Base-by-base conservation (phyloP, 2,797 vertebrate species). In the Heliangelus exortis region DNA sequence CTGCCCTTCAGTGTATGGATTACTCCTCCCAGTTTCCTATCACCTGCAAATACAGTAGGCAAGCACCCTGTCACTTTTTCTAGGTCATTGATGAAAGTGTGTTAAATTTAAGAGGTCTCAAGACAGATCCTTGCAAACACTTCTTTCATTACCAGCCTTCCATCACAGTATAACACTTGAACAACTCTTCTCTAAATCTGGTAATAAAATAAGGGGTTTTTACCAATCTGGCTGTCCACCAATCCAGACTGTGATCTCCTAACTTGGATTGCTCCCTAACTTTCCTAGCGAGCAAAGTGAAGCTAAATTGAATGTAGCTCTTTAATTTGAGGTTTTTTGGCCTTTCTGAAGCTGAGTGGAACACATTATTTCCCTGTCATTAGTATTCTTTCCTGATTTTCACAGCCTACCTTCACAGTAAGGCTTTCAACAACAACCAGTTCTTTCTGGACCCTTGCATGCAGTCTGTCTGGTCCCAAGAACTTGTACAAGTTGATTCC, bases 291-390 rank as follows among this genome's bases (percentile, higher is more conserved):
- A 69, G 34, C 39, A 19, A 69, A 65, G 33, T 12, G 31, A 84
- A 89, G 33, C 14, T 18, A 76, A 47, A 3, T 13, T 48, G 16
- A 20, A 21, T 34, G 22, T 48, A 86, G 25, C 19, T 68, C 19
- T 43, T 26, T n/a, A 58, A 0, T 36, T 14, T 28, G n/a, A 21
- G 20, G 0, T 2, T 22, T 45, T 61, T 10, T 28, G 41, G 26
- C 21, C 55, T 47, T 82, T 86, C 50, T 82, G 25, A 86, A 81
- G 8, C 12, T 62, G n/a, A 3, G 7, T 57, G 28, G n/a, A 62
- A 77, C 25, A 45, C 18, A 33, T 13, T 39, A 67, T 33, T 79
- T 69, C 29, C 25, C 9, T 59, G 39, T 20, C 26, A 54, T 3
- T 58, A 23, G 19, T 4, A 34, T 21, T 73, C 45, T 73, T 63